Base-by-base conservation (phyloP, 2,888 invertebrate species). In the Mimas tiliae region DNA sequence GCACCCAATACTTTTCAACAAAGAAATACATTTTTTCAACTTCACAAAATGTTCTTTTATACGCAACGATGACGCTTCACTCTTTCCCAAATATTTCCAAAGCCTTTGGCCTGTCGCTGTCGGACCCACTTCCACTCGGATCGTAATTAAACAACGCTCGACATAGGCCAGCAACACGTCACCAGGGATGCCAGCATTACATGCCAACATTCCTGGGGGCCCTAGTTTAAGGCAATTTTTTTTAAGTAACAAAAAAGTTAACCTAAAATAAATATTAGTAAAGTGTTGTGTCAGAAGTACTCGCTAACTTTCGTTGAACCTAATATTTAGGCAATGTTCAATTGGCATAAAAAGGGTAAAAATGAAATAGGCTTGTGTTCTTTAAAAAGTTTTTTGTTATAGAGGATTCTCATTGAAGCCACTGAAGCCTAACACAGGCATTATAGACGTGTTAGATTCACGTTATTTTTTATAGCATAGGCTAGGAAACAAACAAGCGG, bases 141-240 rank as follows among this genome's bases (percentile, higher is more conserved):
- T 11, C 38, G 12, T 58, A 19, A 58, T 58, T 58, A 58, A 19
- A 38, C 19, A 58, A 42, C 58, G 11, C 38, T 58, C 42, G 58
- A 58, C 52, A 33, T 27, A 11, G 27, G 27, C 21, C 38, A 52
- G 21, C 12, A 27, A 14, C 47, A 48, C 27, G 27, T 48, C 19
- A 9, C 58, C 7, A 42, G 11, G 38, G 19, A 16, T 58, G 58
- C 58, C 38, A 16, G 38, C 0, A 58, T 21, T 11, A 42, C 38
- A 19, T 12, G 19, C 19, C 19, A 19, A 58, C 19, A 42, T 19
- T 58, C 38, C 19, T 21, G 19, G 6, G 3, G 6, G 1, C 16
- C 6, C 21, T 58, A 42, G 42, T 8, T 58, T 58, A 19, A 42
- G 16, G n/a, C 8, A 38, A 1, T 47, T 47, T 47, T 47, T 27